Percentiles rank a stretch among this genome's conserved stretches.
Evolutionary conservation across 2,113 vertebrate genomes (phyloP).

Genomic region (Vicugna pacos): DNA sequence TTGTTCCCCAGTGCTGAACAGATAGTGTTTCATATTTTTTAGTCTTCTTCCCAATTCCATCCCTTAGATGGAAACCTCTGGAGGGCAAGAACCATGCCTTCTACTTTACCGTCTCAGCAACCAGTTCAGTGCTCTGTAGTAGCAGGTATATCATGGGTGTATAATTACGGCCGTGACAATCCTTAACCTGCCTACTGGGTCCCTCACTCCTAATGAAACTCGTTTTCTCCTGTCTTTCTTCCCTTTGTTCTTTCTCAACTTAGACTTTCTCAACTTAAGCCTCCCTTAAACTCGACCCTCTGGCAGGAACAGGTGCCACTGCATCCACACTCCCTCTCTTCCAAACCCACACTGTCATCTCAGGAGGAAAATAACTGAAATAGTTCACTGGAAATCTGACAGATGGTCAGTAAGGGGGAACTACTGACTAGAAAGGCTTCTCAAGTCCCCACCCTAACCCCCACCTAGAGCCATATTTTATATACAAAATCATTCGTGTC

Average conservation of each 20-base stretch:
- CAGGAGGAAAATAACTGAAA: not conserved
- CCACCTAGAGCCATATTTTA: not conserved
- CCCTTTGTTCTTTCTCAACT: not conserved
- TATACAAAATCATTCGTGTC: not conserved
- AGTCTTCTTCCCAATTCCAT: not conserved
- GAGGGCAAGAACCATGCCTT: not conserved
- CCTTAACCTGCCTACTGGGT: not conserved
- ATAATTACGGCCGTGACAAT: not conserved
- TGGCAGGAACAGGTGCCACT: not conserved
- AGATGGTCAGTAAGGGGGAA: conserved; percentile 4
- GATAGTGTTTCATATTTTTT: not conserved
- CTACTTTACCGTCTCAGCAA: not conserved
- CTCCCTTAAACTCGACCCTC: conserved; percentile 31
- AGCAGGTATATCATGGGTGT: not conserved
- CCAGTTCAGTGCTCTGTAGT: not conserved
- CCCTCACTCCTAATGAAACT: not conserved
- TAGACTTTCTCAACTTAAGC: conserved; percentile 16
- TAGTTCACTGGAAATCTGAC: not conserved
- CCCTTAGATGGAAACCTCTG: not conserved
- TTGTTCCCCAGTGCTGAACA: not conserved
- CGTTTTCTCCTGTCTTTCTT: not conserved
- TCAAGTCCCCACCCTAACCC: not conserved
- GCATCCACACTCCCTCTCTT: not conserved
- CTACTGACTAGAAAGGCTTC: not conserved
- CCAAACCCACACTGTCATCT: not conserved